phyloP scores from a whole-genome alignment of 2,113 vertebrate genomes.

The Strigops habroptila region DNA sequence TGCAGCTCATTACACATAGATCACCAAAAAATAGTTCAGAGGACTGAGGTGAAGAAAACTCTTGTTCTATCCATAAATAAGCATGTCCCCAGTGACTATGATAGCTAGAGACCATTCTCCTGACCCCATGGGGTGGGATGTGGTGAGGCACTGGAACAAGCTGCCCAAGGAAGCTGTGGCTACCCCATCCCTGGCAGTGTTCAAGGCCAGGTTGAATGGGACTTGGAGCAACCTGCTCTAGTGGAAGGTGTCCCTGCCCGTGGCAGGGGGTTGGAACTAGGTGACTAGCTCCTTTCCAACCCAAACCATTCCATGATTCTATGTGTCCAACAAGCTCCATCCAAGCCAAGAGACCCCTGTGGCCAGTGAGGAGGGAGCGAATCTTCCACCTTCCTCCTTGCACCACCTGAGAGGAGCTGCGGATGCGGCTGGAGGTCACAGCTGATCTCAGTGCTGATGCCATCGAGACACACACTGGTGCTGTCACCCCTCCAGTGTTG shows the following conservation, averaged over 20 bases:
- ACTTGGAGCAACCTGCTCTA: neutral
- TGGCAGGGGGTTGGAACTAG: neutral
- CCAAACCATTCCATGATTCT: neutral
- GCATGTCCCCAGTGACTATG: rapidly evolving
- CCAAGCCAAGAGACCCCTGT: rapidly evolving
- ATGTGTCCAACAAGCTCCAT: neutral
- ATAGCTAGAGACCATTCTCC: neutral
- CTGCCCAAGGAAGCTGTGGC: neutral
- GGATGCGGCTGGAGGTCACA: neutral
- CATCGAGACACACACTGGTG: rapidly evolving
- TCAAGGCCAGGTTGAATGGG: neutral
- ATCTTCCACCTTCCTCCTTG: neutral
- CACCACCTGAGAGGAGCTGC: rapidly evolving
- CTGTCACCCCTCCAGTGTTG: rapidly evolving
- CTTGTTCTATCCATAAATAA: neutral
- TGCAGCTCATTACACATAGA: neutral
- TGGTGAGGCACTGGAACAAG: neutral
- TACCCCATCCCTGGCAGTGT: neutral
- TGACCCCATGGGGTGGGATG: rapidly evolving
- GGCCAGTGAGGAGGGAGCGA: rapidly evolving
- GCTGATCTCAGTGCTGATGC: neutral
- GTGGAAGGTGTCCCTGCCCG: neutral
- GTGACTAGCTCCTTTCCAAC: neutral
- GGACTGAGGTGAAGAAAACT: neutral
- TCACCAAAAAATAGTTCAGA: neutral